These are phyloP conservation scores for Prosopocoilus inquinatus DNA, from an alignment of 2,888 invertebrate species.

Conservation along the genomic window DNA sequence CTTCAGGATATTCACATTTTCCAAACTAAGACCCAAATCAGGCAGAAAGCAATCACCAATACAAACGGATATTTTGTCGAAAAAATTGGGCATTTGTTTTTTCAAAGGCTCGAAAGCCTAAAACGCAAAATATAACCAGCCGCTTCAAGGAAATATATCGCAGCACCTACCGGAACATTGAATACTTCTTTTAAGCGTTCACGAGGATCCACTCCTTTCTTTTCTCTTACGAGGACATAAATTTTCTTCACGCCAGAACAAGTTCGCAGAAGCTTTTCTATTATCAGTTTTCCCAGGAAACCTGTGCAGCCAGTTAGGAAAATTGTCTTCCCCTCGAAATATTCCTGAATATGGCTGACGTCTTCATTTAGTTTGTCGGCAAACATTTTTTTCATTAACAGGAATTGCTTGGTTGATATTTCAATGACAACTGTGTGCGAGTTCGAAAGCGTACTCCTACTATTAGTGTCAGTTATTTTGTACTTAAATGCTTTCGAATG, in stretches of 20 bases:
- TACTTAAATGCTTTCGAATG: too few species aligned
- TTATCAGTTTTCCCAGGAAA: conserved; percentile 37
- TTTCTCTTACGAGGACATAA: conserved; percentile 39
- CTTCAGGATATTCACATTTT: conserved; percentile 52
- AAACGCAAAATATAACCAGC: conserved; percentile 13
- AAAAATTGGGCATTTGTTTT: conserved; percentile 53
- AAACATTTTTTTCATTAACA: too few species aligned
- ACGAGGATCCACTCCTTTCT: conserved; percentile 38
- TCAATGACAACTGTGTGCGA: too few species aligned
- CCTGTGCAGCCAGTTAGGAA: conserved; percentile 77
- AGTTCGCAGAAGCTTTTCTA: conserved; percentile 42
- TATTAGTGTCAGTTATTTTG: too few species aligned
- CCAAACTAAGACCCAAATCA: conserved; percentile 54
- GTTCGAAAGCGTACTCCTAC: too few species aligned
- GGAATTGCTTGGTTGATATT: too few species aligned
- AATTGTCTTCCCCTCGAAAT: conserved; percentile 57
- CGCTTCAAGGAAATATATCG: too few species aligned
- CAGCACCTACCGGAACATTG: conserved; percentile 33
- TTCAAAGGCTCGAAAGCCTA: conserved; percentile 57
- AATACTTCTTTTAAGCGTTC: conserved; percentile 54
- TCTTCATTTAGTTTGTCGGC: neutral
- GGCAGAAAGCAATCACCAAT: conserved; percentile 55
- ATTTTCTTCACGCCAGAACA: conserved; percentile 43
- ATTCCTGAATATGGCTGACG: conserved; percentile 49
- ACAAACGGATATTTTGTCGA: conserved; percentile 58